Evolutionary conservation across 2,113 vertebrate genomes (phyloP).

Genomic region (human (Homo sapiens)): GRCh38 chr3:23803001-23803500

Average conservation of each 20-base stretch:
- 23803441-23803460: constrained; percentile 7
- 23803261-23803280: neutral
- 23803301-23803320: neutral
- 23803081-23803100: too few relatives aligned
- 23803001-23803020: too few relatives aligned
- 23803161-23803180: neutral
- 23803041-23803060: too few relatives aligned
- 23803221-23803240: neutral
- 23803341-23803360: too few relatives aligned
- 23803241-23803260: neutral
- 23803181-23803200: constrained; percentile 28
- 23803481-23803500: neutral
- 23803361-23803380: too few relatives aligned
- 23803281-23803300: neutral
- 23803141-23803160: too few relatives aligned
- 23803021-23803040: too few relatives aligned
- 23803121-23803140: too few relatives aligned
- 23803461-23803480: neutral
- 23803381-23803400: neutral
- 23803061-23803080: too few relatives aligned
- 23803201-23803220: neutral
- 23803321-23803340: neutral
- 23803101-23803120: too few relatives aligned
- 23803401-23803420: neutral
- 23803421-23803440: neutral